Conservation (phyloP, 2,113 vertebrate species). For the Actenoides lindsayi region DNA sequence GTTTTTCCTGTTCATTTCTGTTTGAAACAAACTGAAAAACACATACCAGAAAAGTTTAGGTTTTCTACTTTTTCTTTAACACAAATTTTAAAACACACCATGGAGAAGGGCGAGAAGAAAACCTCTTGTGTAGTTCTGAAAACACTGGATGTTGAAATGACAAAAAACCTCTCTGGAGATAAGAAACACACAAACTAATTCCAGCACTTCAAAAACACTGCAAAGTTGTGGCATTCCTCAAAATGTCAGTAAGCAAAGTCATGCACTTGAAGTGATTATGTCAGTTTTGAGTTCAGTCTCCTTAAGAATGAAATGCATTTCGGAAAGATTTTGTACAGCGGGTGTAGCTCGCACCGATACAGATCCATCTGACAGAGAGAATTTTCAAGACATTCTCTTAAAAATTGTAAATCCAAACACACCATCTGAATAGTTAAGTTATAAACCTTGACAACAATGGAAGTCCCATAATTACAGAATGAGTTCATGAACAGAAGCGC, state of each 20-base stretch:
- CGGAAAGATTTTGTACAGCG: not conserved
- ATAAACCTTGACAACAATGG: not conserved
- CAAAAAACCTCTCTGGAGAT: not conserved
- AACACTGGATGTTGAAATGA: not conserved
- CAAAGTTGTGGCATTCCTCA: not conserved
- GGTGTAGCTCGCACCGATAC: not conserved
- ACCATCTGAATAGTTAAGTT: not conserved
- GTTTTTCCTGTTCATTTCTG: not conserved
- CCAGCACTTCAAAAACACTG: not conserved
- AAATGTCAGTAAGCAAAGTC: not conserved
- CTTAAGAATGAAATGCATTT: not conserved
- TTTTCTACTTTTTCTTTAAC: not conserved
- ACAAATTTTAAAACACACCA: not conserved
- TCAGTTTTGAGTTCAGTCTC: not conserved
- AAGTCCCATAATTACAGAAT: not conserved
- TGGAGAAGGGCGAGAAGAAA: not conserved
- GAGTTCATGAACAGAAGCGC: not conserved
- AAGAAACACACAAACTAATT: not conserved
- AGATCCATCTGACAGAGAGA: not conserved
- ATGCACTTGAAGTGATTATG: not conserved
- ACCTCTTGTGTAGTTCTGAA: not conserved
- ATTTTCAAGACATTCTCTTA: not conserved
- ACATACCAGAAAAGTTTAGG: not conserved
- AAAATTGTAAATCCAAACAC: not conserved
- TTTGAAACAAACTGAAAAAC: not conserved